Percentiles rank a stretch among this genome's conserved stretches.
phyloP scores from a whole-genome alignment of 1,140 invertebrate genomes.

The Belonocnema kinseyi region DNA sequence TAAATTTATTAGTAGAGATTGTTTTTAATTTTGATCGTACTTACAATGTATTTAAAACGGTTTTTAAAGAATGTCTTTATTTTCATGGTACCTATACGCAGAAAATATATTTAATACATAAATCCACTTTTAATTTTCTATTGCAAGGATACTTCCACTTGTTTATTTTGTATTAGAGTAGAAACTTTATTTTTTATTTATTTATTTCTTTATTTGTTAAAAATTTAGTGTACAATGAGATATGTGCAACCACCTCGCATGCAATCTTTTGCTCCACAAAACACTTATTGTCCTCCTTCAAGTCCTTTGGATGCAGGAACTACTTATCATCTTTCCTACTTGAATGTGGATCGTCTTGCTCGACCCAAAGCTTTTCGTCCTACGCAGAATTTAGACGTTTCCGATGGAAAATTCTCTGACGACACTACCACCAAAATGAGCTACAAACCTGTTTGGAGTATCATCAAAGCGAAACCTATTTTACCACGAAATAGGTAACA shows the following conservation, averaged over 20 bases:
- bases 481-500: conserved; percentile 61
- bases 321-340: conserved; percentile 78
- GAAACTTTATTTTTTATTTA: neutral
- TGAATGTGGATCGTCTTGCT: conserved; percentile 61
- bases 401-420: conserved; percentile 60
- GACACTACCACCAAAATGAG: conserved; percentile 66
- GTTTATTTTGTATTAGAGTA: conserved; percentile 24
- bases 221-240: conserved; percentile 60
- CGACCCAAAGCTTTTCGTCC: conserved; percentile 68
- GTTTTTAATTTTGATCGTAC: neutral
- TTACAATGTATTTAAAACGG: conserved; percentile 10
- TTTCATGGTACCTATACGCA: conserved; percentile 21
- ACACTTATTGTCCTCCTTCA: conserved; percentile 73
- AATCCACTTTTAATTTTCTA: conserved; percentile 7
- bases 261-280: conserved; percentile 74
- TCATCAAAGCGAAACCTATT: conserved; percentile 61
- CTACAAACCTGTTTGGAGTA: conserved; percentile 58
- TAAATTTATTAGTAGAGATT: neutral
- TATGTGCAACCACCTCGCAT: conserved; percentile 79
- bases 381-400: conserved; percentile 56
- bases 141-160: conserved; percentile 29
- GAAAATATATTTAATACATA: conserved; percentile 32
- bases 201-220: neutral
- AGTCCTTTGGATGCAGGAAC: conserved; percentile 75
- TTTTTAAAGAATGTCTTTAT: conserved; percentile 18